Base-by-base conservation (phyloP, 2,113 vertebrate genomes). In the Columba janthina region DNA sequence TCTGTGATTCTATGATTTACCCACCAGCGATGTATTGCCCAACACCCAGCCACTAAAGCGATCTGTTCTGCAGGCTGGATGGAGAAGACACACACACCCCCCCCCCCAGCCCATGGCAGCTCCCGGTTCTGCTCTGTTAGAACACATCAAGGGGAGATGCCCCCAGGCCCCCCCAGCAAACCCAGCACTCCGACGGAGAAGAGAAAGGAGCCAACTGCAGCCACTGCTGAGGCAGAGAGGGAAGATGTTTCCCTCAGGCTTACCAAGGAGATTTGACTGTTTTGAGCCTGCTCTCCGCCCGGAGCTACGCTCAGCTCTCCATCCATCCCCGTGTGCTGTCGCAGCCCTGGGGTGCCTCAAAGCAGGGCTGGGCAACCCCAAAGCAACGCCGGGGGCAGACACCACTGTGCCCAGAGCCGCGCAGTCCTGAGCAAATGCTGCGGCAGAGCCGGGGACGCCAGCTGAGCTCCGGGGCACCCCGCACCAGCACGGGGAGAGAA, bases 291-390 rank as follows among this genome's bases (percentile, higher is more conserved):
- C 31, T 81, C 57, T 31, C 57, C 57, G 87, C 89, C 62, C 64
- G 31, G 2, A 48, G 82, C 56, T 24, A 29, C 57, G 8, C 6
- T 6, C n/a, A 34, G 81, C 69, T 60, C 60, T 17, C 85, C 24
- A 9, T 31, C 11, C 40, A 76, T 7, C 31, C 86, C 26, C 7
- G 0, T 0, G 0, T 2, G 6, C 4, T 81, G 24, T 15, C 2
- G 1, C 2, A 2, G 65, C 34, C n/a, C 70, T 31, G 29, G 50
- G 75, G 46, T 12, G 46, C 46, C 66, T 20, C 5, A 1, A 19
- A 25, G 64, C 50, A 4, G 2, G 42, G 42, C 42, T 44, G 42
- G 42, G 42, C 15, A 44, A 44, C 42, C 42, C 26, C 5, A 1
- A 21, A 25, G 62, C 48, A 3, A 2, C 0, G 5, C 38, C 40